Evolutionary conservation across 2,797 vertebrate genomes (phyloP), one percentile per base, ranked within the genome.

Genomic region (Chromis chromis): DNA sequence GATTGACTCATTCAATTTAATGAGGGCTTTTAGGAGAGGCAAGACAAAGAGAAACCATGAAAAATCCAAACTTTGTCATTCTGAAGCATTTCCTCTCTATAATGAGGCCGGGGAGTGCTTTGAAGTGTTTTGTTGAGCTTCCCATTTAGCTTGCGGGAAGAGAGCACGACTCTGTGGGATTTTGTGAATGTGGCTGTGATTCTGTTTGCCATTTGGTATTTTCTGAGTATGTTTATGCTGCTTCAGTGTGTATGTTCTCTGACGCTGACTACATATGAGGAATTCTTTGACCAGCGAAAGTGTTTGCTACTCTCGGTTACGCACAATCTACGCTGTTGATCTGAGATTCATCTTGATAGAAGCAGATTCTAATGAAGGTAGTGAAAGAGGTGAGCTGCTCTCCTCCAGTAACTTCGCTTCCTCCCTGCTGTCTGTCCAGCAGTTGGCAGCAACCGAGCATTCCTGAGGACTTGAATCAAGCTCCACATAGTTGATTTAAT

Each of bases 401-500:
- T 83, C 84, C 78, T 89, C 71, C 79, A 85, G 75, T 84, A 90
- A 94, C 93, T 94, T 85, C 89, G 94, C 93, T 95, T 88, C 93
- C 93, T 94, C 90, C 91, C 84, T 95, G 95, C 95, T 95, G 91
- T 90, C 92, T 89, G 88, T 96, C 95, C 96, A 96, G 96, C 91
- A 91, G 90, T 95, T 98, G 97, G 97, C 96, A 95, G 92, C 76
- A 83, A 90, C 89, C 82, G 68, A 86, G 88, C 96, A 98, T 98
- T 98, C 97, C 96, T 97, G 88, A 94, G 95, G 94, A 96, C 96
- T 97, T 96, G 96, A 96, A 97, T 96, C 96, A 96, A 96, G 96
- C 94, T 89, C 95, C 94, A 96, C 96, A 98, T 96, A 96, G 95
- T 97, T 97, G 96, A 96, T 97, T 96, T 96, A 98, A 98, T 97